Percentiles rank a stretch among this genome's conserved stretches.
Conservation (phyloP, 2,113 vertebrate species). For the Tupaia tana region DNA sequence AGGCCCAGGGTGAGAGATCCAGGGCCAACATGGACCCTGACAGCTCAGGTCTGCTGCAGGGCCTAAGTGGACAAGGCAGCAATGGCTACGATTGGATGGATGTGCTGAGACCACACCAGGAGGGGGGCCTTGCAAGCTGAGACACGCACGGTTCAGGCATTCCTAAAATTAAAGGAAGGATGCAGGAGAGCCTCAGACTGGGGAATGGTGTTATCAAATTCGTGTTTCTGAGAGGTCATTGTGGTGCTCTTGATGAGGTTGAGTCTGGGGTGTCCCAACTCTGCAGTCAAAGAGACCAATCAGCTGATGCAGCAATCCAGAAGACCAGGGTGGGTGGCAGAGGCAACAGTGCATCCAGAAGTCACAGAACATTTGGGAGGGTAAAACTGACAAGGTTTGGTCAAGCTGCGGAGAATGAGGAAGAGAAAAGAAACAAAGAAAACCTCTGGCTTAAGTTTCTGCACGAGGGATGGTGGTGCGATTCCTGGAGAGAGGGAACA, state of each 20-base stretch:
- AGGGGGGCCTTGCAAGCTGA: not conserved
- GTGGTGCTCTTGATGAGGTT: not conserved
- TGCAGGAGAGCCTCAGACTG: not conserved
- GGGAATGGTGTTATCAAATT: not conserved
- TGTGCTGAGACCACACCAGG: not conserved
- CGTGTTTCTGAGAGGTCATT: not conserved
- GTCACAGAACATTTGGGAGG: not conserved
- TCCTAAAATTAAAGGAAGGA: not conserved
- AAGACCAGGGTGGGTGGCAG: not conserved
- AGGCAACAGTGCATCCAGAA: not conserved
- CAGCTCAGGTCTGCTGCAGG: not conserved
- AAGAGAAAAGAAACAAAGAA: not conserved
- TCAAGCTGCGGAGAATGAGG: not conserved
- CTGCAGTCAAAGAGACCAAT: not conserved
- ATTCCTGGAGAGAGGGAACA: not conserved
- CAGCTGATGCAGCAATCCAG: not conserved
- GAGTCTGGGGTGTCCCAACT: not conserved
- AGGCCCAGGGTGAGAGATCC: not conserved
- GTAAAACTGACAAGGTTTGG: not conserved
- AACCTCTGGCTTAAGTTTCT: not conserved
- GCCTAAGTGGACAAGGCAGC: accelerated
- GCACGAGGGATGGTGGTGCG: not conserved
- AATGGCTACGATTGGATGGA: not conserved
- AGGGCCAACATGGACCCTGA: not conserved
- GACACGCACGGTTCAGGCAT: not conserved